A percentile compares a stretch with the other conserved stretches of the same genome.
These are phyloP conservation scores for Catajapyx aquilonaris DNA, from an alignment of 1,140 invertebrate species.

Conservation along the genomic window DNA sequence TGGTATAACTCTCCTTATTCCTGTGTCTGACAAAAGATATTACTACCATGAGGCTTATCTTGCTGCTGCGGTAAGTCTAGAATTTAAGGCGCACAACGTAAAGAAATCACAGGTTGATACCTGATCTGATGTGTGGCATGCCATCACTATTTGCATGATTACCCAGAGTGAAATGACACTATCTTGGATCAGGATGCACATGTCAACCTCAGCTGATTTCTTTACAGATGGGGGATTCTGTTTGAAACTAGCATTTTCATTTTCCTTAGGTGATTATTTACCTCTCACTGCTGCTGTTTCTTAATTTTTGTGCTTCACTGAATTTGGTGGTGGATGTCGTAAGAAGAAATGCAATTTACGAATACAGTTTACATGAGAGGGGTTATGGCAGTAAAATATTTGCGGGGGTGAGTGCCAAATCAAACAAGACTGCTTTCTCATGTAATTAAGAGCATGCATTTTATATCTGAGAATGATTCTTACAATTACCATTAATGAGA, in stretches of 20 bases:
- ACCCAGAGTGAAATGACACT: background rate
- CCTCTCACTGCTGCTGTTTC: too few relatives aligned
- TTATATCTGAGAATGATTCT: background rate
- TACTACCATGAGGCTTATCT: constrained; percentile 36
- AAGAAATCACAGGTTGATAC: constrained; percentile 1
- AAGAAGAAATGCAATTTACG: too few relatives aligned
- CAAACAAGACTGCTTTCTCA: background rate
- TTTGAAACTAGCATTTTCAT: background rate
- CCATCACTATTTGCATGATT: constrained; percentile 5
- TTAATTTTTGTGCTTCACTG: too few relatives aligned
- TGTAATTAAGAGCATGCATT: background rate
- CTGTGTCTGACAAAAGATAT: constrained; percentile 25
- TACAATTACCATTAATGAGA: background rate
- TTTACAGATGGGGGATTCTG: constrained; percentile 11
- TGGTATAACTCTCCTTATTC: constrained; percentile 36
- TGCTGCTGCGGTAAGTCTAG: constrained; percentile 37
- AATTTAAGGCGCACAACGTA: constrained; percentile 1
- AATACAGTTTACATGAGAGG: too few relatives aligned
- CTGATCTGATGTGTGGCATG: constrained; percentile 6
- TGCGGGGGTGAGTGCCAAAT: too few relatives aligned
- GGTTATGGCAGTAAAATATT: too few relatives aligned
- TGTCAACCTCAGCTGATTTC: constrained; percentile 7
- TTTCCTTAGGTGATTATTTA: too few relatives aligned
- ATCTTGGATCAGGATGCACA: constrained; percentile 3
- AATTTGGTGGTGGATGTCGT: too few relatives aligned